These are phyloP conservation scores for Tachina lurida DNA, from an alignment of 2,888 invertebrate genomes.

Conservation along the genomic window DNA sequence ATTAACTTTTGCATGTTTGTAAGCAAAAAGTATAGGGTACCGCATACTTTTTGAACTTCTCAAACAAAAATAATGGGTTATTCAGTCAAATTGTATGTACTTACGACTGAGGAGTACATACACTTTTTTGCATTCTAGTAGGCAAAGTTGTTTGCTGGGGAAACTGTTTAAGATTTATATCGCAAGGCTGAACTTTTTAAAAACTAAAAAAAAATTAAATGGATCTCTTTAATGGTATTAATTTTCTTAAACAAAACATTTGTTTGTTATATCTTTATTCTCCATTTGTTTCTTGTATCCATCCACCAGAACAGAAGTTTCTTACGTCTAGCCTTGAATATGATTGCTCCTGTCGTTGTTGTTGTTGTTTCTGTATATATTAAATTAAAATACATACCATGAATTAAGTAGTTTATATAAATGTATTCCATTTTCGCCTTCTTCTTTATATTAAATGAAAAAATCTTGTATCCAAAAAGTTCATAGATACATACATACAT, in stretches of 20 bases:
- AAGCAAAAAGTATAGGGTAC: no score
- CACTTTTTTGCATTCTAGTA: no score
- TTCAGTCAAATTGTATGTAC: no score
- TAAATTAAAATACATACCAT: conserved; percentile 56
- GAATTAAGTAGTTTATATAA: conserved; percentile 12
- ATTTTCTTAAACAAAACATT: conserved; percentile 35
- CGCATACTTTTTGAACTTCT: no score
- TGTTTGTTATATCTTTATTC: conserved; percentile 8
- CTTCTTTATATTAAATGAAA: conserved; percentile 19
- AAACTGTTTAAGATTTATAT: conserved; percentile 55
- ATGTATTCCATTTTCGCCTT: conserved; percentile 3
- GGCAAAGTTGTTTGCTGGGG: no score
- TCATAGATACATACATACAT: no score
- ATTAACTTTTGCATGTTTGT: no score
- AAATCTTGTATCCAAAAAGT: background rate
- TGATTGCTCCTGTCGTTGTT: conserved; percentile 32
- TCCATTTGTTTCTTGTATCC: conserved; percentile 28
- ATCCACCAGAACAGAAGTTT: conserved; percentile 14
- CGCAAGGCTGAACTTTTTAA: conserved; percentile 25
- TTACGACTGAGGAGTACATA: no score
- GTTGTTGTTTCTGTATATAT: conserved; percentile 37
- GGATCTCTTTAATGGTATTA: conserved; percentile 52
- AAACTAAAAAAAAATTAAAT: conserved; percentile 45
- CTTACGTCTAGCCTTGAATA: conserved; percentile 57
- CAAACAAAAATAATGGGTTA: no score